Percentiles rank a stretch among this genome's conserved stretches.
Evolutionary conservation across 1,140 invertebrate genomes (phyloP).

Genomic region (Sarcophaga peregrina): DNA sequence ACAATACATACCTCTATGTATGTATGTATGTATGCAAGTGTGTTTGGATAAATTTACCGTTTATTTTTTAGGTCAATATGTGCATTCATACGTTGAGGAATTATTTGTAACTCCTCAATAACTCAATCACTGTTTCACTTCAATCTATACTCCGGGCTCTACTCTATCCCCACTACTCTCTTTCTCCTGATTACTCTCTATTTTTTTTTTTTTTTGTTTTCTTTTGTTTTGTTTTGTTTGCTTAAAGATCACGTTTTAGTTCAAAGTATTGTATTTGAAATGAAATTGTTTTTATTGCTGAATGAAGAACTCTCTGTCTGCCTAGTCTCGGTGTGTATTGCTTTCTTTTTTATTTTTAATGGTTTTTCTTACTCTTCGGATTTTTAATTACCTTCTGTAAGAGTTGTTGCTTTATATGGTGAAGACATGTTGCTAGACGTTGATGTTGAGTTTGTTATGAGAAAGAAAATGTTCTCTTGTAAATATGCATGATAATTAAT

Average conservation of each 20-base stretch:
- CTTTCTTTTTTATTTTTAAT: conserved; percentile 2
- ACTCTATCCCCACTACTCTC: too few relatives aligned
- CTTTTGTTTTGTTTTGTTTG: too few relatives aligned
- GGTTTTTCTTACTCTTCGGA: neutral
- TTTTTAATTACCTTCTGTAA: too few relatives aligned
- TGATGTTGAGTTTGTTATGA: neutral
- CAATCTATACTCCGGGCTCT: too few relatives aligned
- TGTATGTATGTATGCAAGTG: neutral
- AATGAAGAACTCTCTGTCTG: neutral
- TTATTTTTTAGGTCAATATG: conserved; percentile 25
- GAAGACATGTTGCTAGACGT: neutral
- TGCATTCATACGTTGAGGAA: conserved; percentile 33
- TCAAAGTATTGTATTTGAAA: neutral
- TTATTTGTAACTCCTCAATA: neutral
- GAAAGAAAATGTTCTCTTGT: neutral
- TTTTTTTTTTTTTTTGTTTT: neutral
- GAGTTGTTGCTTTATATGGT: neutral
- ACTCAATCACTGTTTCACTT: too few relatives aligned
- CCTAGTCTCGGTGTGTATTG: neutral
- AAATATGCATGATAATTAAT: neutral
- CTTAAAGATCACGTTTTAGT: neutral
- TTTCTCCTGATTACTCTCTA: neutral
- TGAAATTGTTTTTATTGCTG: neutral
- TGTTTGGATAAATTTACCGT: neutral
- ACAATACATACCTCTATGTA: neutral